phyloP scores from a whole-genome alignment of 2,888 invertebrate species.

The Agonopterix arenella region DNA sequence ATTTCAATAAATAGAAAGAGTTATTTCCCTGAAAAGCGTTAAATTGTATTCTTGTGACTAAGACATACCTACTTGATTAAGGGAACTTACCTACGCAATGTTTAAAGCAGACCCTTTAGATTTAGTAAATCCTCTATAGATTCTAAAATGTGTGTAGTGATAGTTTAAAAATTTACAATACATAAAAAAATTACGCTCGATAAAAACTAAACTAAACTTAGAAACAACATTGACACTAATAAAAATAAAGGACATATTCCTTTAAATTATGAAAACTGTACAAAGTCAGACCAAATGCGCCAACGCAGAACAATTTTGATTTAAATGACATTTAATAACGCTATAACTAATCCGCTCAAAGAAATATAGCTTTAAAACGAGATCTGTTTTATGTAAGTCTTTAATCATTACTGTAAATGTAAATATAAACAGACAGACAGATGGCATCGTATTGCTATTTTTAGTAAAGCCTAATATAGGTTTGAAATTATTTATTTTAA shows the following conservation, averaged over 20 bases:
- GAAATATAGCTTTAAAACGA: slow-evolving; percentile 6
- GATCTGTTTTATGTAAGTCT: slow-evolving; percentile 9
- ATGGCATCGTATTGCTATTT: no score
- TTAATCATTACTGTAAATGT: slow-evolving; percentile 16
- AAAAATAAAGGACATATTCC: background rate
- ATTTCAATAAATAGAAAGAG: no score
- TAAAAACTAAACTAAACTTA: background rate
- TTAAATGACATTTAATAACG: slow-evolving; percentile 13
- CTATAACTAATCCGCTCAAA: slow-evolving; percentile 14
- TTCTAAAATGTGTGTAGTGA: background rate
- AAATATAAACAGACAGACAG: slow-evolving; percentile 8
- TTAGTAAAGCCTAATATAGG: background rate
- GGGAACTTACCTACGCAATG: no score
- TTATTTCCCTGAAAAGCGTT: no score
- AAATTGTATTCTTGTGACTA: no score
- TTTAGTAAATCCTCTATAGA: no score
- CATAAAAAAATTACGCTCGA: background rate
- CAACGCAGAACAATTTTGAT: slow-evolving; percentile 8
- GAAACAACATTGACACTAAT: background rate
- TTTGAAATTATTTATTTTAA: background rate
- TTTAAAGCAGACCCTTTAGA: no score
- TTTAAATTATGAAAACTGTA: background rate
- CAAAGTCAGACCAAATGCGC: background rate
- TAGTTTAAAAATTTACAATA: background rate
- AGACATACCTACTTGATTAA: no score